These are phyloP conservation scores for Hyaena hyaena DNA, from an alignment of 2,113 vertebrate genomes.

Conservation along the genomic window DNA sequence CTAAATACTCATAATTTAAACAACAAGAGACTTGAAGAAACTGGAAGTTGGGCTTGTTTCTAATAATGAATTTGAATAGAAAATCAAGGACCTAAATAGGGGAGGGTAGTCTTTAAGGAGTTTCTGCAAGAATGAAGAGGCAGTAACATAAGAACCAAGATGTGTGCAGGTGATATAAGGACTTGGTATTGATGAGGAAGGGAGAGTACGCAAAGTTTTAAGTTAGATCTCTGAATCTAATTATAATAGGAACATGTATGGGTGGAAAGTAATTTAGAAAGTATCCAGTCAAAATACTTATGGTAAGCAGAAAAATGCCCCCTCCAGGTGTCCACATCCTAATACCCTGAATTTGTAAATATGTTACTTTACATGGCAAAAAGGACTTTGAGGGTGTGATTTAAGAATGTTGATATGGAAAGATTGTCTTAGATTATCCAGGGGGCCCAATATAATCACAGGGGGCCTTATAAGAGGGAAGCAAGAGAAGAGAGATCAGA, in stretches of 20 bases:
- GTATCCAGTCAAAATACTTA: background rate
- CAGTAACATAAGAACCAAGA: background rate
- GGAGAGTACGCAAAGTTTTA: background rate
- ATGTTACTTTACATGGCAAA: background rate
- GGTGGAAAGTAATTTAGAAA: constrained; percentile 17
- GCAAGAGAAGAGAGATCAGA: background rate
- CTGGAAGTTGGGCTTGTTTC: background rate
- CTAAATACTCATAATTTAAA: background rate
- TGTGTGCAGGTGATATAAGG: background rate
- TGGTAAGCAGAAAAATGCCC: background rate
- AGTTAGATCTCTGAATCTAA: background rate
- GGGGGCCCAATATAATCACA: background rate
- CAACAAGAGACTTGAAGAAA: background rate
- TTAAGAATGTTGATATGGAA: background rate
- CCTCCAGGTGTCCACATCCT: background rate
- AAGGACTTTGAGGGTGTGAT: background rate
- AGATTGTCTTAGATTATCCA: background rate
- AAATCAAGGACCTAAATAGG: background rate
- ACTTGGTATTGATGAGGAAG: background rate
- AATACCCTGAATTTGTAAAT: background rate
- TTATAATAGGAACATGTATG: background rate
- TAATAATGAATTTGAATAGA: background rate
- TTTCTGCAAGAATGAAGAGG: background rate
- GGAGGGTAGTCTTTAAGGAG: background rate
- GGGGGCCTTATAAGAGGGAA: background rate